Evolutionary conservation across 2,888 invertebrate species (phyloP), one percentile per base, ranked within the genome.

Genomic region (Hypsopygia costalis): DNA sequence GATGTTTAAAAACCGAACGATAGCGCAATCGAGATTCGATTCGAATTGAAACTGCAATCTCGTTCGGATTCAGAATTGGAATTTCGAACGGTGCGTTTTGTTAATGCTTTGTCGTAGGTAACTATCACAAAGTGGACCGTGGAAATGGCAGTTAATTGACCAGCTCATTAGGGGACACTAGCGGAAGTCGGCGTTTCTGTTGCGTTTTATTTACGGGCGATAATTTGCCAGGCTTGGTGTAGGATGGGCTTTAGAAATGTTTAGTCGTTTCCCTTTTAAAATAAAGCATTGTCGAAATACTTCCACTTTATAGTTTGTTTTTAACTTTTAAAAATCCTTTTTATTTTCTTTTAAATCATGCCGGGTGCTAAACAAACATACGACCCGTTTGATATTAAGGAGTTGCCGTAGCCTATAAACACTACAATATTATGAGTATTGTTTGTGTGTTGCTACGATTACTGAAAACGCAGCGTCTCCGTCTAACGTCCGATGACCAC

Each of bases 151-250:
- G 70, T 72, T 78, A 81, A 81, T 80, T 79, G 71, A 66, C 64
- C 64, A 55, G 64, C 74, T 81, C 79, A 80, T 81, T 81, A 81
- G 76, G 57, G 59, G 50, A 59, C 58, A 64, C 59, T 58, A 64
- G 62, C 61, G 65, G 66, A 68, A 67, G 63, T 63, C 69, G 71
- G 71, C 63, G 37, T 47, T 50, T 58, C 55, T 52, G 49, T 25
- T 25, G 8, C 25, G 25, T 25, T 25, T 25, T 25, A 1, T 25
- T 25, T 25, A 25, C 25, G 25, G 6, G 25, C 25, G 25, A 25
- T 25, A 25, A 25, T 25, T 25, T 1, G 25, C 25, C 3, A 25
- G 8, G 25, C 3, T 6, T n/a, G n/a, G 5, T 25, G 25, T 25
- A n/a, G 8, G 7, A 25, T n/a, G 6, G 6, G 25, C 25, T 25